Evolutionary conservation across 35 echinoderm and acorn worm species (phyloP), one percentile per base, ranked within the genome.

Genomic region (Lytechinus variegatus): DNA sequence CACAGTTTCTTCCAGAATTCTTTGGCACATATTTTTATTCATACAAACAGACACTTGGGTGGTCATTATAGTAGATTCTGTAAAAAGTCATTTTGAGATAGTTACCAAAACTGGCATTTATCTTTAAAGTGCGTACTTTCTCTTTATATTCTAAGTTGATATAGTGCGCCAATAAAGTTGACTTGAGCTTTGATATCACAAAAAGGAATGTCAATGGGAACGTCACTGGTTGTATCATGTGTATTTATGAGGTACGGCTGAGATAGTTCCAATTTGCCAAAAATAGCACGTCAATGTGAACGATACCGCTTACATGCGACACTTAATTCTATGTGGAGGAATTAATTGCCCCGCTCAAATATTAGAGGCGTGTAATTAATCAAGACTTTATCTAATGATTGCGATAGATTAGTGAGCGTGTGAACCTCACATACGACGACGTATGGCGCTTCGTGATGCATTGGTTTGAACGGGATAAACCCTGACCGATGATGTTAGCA

Each of bases 351-450:
- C 66, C 24, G 66, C 66, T 79, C 66, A 79, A 79, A 79, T 79
- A 24, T 14, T 79, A 79, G 12, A 79, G 66, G 66, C 66, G 66
- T 79, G 66, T 79, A 79, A 79, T 79, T 79, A 79, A 79, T 79
- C 66, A 79, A n/a, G 66, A 79, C 66, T 24, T 24, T 16, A 79
- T 79, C 21, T 24, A 24, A n/a, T 79, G 66, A 79, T 79, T 79
- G 66, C 16, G n/a, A 79, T 79, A 79, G 66, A 79, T 79, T 79
- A 79, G 66, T 79, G 66, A 79, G 66, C 66, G 66, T 79, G 66
- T 79, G 66, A 79, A 79, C 66, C 66, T 14, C 19, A 79, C 66
- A 79, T 79, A 79, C 66, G 66, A 79, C 19, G 66, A 79, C 19
- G 66, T 7, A 16, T 79, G 9, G 19, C 24, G 66, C 19, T 79